Conservation (phyloP, 2,888 invertebrate species). For the Ophioninae sp. region DNA sequence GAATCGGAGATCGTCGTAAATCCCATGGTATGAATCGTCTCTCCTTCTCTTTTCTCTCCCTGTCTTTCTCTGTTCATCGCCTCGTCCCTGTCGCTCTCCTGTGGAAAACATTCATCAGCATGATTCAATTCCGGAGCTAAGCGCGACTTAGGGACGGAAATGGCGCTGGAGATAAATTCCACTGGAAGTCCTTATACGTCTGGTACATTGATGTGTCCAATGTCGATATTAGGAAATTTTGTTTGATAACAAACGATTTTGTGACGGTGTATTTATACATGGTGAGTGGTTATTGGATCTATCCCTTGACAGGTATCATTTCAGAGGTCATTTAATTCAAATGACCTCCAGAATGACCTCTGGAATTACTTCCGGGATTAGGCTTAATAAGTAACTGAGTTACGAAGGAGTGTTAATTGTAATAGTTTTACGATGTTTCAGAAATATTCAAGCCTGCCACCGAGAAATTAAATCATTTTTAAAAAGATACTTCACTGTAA, state of each 20-base stretch:
- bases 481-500: too few relatives aligned
- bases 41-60: constrained; percentile 8
- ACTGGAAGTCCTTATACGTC: not conserved
- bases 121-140: constrained; percentile 9
- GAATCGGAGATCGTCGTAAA: constrained; percentile 55
- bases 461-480: too few relatives aligned
- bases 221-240: not conserved
- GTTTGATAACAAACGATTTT: not conserved
- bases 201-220: not conserved
- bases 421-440: too few relatives aligned
- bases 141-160: not conserved
- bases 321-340: too few relatives aligned
- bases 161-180: not conserved
- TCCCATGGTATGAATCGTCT: constrained; percentile 15
- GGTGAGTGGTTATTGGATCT: too few relatives aligned
- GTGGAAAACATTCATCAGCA: constrained; percentile 1
- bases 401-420: too few relatives aligned
- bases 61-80: not conserved
- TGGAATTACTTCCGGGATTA: too few relatives aligned
- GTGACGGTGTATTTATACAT: not conserved
- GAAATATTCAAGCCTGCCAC: too few relatives aligned
- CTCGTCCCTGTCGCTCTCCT: not conserved
- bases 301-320: too few relatives aligned
- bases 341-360: too few relatives aligned
- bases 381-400: too few relatives aligned